These are phyloP conservation scores for Troilus luridus DNA, from an alignment of 2,888 invertebrate genomes.

Conservation along the genomic window DNA sequence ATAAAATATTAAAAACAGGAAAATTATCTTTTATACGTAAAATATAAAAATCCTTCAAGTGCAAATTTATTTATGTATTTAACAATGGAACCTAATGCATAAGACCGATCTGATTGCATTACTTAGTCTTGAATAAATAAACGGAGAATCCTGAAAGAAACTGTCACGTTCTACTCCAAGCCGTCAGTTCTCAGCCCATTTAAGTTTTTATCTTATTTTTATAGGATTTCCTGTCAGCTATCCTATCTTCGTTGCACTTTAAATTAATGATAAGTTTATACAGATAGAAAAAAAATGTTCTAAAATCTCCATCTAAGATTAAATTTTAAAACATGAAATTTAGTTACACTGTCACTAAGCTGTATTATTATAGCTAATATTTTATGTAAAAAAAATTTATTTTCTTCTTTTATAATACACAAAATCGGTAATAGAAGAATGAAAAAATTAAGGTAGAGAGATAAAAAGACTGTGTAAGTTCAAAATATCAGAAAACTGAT, in stretches of 20 bases:
- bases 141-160: not conserved
- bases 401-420: not conserved
- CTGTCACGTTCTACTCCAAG: not conserved
- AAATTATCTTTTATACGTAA: not conserved
- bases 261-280: not conserved
- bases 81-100: not conserved
- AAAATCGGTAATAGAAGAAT: no score
- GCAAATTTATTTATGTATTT: not conserved
- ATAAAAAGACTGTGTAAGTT: no score
- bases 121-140: constrained; percentile 8
- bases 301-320: not conserved
- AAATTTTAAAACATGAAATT: not conserved
- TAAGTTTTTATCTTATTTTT: not conserved
- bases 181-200: not conserved
- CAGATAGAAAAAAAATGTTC: not conserved
- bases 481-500: no score
- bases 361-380: not conserved
- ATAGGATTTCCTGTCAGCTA: not conserved
- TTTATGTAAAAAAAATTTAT: not conserved
- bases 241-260: not conserved
- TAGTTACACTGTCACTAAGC: not conserved
- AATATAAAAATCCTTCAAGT: not conserved
- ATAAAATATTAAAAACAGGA: not conserved
- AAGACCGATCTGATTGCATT: not conserved
- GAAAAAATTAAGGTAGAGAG: no score